Conservation (phyloP, 2,113 vertebrate species). For the Lophius piscatorius region DNA sequence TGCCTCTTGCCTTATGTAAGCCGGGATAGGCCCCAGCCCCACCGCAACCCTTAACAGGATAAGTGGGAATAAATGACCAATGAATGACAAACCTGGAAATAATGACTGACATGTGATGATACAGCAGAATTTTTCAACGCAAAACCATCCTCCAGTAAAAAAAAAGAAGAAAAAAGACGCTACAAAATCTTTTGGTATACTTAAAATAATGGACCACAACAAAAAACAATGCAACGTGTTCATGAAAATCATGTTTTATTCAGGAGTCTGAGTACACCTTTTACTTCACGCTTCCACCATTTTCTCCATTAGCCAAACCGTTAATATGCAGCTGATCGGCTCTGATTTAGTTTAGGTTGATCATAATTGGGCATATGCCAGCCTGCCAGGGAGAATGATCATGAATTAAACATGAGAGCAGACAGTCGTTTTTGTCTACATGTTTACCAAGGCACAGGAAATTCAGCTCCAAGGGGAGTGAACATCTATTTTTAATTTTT, state of each 20-base stretch:
- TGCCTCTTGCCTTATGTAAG: too few species aligned
- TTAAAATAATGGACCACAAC: neutral
- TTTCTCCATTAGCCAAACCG: slow-evolving; percentile 1
- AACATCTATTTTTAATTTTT: too few species aligned
- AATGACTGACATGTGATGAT: too few species aligned
- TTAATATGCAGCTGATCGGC: slow-evolving; percentile 41
- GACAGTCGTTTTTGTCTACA: slow-evolving; percentile 5
- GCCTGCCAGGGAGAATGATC: neutral
- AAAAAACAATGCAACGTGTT: slow-evolving; percentile 6
- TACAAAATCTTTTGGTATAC: too few species aligned
- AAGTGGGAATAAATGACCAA: too few species aligned
- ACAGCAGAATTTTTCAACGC: too few species aligned
- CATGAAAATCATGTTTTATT: slow-evolving; percentile 4
- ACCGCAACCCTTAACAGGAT: too few species aligned
- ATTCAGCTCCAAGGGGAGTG: too few species aligned
- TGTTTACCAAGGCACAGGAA: neutral
- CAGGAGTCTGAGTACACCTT: neutral
- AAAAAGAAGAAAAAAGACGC: too few species aligned
- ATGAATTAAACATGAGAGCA: neutral
- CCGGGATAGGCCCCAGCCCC: too few species aligned
- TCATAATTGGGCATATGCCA: slow-evolving; percentile 7
- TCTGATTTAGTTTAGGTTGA: neutral
- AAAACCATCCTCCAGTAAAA: too few species aligned
- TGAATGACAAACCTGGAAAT: too few species aligned
- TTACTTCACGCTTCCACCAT: neutral